A percentile compares a stretch with the other conserved stretches of the same genome.
Evolutionary conservation across 2,888 invertebrate species (phyloP).

Genomic region (Phalera bucephala): DNA sequence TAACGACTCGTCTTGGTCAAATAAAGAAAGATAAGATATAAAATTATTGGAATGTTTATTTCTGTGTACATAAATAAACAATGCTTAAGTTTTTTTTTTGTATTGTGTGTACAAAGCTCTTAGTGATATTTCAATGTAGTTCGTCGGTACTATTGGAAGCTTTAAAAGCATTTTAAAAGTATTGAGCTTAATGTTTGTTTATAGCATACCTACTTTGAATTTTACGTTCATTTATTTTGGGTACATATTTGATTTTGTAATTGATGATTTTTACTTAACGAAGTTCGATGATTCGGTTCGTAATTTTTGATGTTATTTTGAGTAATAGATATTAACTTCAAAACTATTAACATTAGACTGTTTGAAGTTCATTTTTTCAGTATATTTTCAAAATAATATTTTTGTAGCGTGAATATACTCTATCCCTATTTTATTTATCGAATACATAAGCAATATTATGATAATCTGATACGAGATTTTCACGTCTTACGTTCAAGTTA

Average conservation of each 20-base stretch:
- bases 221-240: not conserved
- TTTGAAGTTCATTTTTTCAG: too few relatives aligned
- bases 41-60: slow-evolving; percentile 22
- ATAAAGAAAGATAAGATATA: slow-evolving; percentile 14
- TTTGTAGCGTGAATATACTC: too few relatives aligned
- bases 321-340: too few relatives aligned
- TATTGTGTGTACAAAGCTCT: not conserved
- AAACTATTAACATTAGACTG: too few relatives aligned
- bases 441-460: too few relatives aligned
- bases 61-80: slow-evolving; percentile 5
- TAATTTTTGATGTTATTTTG: not conserved
- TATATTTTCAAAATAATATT: too few relatives aligned
- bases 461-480: too few relatives aligned
- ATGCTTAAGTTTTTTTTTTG: not conserved
- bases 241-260: not conserved
- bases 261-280: not conserved
- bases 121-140: not conserved
- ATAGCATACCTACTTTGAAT: not conserved
- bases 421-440: too few relatives aligned
- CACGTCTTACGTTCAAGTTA: too few relatives aligned
- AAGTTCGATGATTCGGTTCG: not conserved
- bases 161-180: not conserved
- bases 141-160: not conserved
- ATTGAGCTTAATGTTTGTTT: not conserved
- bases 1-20: slow-evolving; percentile 20